Percentiles rank a stretch among this genome's conserved stretches.
These are phyloP conservation scores for Epizoanthus illoricatus DNA, from an alignment of 92 coral and sea anemone genomes.

Conservation along the genomic window DNA sequence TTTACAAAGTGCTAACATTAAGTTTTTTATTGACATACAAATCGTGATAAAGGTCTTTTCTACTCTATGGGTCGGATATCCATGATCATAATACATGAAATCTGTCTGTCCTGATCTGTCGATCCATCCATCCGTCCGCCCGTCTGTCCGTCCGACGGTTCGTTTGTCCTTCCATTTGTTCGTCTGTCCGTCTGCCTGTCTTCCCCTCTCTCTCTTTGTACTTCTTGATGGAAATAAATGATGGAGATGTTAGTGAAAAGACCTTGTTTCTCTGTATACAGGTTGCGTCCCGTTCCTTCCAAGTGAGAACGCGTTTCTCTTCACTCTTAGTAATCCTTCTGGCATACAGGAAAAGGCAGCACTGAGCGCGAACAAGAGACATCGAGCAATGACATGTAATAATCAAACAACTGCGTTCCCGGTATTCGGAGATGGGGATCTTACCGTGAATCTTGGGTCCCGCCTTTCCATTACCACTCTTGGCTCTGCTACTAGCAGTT, in stretches of 20 bases:
- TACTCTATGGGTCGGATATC: no score
- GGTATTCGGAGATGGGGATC: conserved; percentile 23
- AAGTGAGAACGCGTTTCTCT: conserved; percentile 22
- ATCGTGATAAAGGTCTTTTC: no score
- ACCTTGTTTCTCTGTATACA: not conserved
- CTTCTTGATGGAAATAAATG: not conserved
- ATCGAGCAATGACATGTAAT: conserved; percentile 20
- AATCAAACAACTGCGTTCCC: not conserved
- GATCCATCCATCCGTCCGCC: no score
- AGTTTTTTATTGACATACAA: no score
- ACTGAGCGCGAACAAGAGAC: not conserved
- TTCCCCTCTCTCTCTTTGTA: not conserved
- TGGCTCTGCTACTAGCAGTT: not conserved
- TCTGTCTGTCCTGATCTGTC: no score
- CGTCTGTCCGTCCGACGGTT: no score
- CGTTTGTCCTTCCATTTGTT: no score
- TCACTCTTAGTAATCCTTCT: not conserved
- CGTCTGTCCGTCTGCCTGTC: no score
- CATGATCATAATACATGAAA: no score
- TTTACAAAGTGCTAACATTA: no score
- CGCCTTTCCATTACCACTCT: not conserved
- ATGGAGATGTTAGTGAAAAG: no score
- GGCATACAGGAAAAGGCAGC: not conserved
- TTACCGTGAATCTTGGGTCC: not conserved
- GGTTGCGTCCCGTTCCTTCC: conserved; percentile 24